phyloP scores from a whole-genome alignment of 2,113 vertebrate genomes.

The Apodemus sylvaticus region DNA sequence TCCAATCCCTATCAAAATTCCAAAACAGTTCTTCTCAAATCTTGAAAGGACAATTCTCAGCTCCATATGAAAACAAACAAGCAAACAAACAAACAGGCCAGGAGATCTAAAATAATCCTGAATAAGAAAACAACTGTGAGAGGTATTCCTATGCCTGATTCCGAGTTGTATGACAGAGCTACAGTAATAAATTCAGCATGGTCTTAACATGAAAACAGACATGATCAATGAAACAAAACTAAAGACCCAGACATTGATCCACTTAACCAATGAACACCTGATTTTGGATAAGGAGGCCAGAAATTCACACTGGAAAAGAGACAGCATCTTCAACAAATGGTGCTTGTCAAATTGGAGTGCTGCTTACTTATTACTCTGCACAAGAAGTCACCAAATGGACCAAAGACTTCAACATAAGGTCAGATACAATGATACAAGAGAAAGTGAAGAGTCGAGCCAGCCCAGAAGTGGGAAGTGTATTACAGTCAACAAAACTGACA shows the following conservation, averaged over 20 bases:
- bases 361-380: neutral
- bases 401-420: neutral
- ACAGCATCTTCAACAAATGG: neutral
- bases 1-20: neutral
- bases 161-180: neutral
- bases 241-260: neutral
- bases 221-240: neutral
- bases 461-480: neutral
- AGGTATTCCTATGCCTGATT: no score
- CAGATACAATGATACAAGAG: neutral
- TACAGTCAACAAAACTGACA: neutral
- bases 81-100: neutral
- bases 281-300: neutral
- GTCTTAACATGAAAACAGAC: neutral
- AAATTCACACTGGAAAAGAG: neutral
- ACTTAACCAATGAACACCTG: neutral
- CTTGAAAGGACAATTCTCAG: neutral
- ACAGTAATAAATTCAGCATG: neutral
- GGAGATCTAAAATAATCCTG: neutral
- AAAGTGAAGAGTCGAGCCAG: neutral
- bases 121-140: neutral
- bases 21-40: neutral
- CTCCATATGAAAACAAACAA: neutral
- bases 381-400: neutral
- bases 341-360: neutral